Evolutionary conservation across 2,888 invertebrate species (phyloP), one percentile per base, ranked within the genome.

Genomic region (Choreutis nemorana): DNA sequence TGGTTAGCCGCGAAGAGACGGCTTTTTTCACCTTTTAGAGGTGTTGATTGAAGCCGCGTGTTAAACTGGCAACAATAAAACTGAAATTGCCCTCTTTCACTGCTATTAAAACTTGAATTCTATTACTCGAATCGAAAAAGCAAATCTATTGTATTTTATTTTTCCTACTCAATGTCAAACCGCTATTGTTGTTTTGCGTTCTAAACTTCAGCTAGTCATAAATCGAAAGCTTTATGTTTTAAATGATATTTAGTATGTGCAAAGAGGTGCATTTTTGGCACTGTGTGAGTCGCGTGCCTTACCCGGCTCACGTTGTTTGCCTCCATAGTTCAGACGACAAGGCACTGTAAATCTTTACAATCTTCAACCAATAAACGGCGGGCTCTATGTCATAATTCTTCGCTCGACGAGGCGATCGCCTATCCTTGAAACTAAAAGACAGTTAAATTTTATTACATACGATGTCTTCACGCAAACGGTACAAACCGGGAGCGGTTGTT

Each of bases 401-500:
- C 64, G 37, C 45, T 46, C 62, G 68, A 47, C 40, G 61, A 55
- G 50, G 45, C 46, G 62, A 55, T 57, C 55, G 60, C 58, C 51
- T 61, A 58, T 61, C 68, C 75, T 72, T 67, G 66, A 73, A 67
- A 75, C 73, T 70, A 75, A 77, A 67, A 54, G 71, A 49, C 67
- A 61, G 61, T 63, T 50, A 55, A 50, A 39, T 46, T 65, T 64
- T 65, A 68, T 64, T 67, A 64, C 53, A 41, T 45, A 41, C 42
- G 37, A 48, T 47, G 44, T 43, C 41, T 49, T 54, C 45, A 55
- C 50, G 50, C 41, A 39, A 47, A 52, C 45, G 5, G 8, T 18
- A 6, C 8, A 8, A 6, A 18, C 8, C 18, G 18, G 18, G 35
- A 48, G 39, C 36, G 48, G 40, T 44, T 50, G 50, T 45, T 50